Base-by-base conservation (phyloP, 1,140 invertebrate species). In the Littorina saxatilis region DNA sequence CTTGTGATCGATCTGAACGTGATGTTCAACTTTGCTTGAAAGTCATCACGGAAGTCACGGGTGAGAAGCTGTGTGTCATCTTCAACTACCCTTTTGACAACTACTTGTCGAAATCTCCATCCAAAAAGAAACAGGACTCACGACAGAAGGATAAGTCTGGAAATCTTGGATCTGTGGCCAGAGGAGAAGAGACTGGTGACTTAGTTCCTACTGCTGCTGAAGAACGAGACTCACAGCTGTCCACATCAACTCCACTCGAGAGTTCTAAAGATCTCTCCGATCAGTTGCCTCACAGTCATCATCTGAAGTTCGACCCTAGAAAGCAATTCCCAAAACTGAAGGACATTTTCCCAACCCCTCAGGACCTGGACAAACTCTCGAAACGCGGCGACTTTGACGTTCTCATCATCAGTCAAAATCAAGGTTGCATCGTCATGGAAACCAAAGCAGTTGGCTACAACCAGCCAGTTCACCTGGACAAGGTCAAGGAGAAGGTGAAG, bases 41-140 rank as follows among this genome's bases (percentile, higher is more conserved):
- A 9, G 11, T 15, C 13, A 27, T 76, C 5, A 32, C 2, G 17
- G 27, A 58, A 4, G 29, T 58, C 50, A 76, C 20, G 13, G 7
- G 35, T 15, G 74, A 76, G 35, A 23, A 50, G 1, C 35, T 55
- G 74, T 58, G 43, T 23, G 50, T 76, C 74, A 37, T 76, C 27
- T 39, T 37, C 47, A 76, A 61, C 52, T 76, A 58, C 74, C 15
- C 29, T 11, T 76, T 76, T 40, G 50, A 76, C 74, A 76, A 76
- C 35, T 76, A 76, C 74, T 35, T 76, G 74, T 1, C 17, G n/a
- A 76, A 76, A n/a, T n/a, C n/a, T n/a, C n/a, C n/a, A n/a, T n/a
- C n/a, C n/a, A n/a, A n/a, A n/a, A n/a, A n/a, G n/a, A n/a, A n/a
- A n/a, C n/a, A n/a, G n/a, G n/a, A n/a, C n/a, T n/a, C n/a, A n/a